A percentile compares a stretch with the other conserved stretches of the same genome.
These are phyloP conservation scores for Philantomba maxwellii DNA, from an alignment of 2,113 vertebrate species.

Conservation along the genomic window DNA sequence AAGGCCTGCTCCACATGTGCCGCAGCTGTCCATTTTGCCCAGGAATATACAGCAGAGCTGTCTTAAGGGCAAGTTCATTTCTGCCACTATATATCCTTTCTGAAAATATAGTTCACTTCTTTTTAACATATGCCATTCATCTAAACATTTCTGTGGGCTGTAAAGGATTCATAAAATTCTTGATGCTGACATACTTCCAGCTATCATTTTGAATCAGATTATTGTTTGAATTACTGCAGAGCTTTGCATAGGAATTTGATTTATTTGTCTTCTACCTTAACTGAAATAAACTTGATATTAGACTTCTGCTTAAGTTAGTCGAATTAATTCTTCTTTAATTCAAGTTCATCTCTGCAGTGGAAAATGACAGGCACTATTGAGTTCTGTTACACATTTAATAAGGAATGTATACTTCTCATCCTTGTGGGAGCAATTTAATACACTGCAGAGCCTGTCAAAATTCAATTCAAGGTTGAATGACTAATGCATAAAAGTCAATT, in stretches of 20 bases:
- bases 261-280: slow-evolving; percentile 58
- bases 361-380: slow-evolving; percentile 54
- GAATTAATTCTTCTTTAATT: slow-evolving; percentile 61
- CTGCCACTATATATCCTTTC: background rate
- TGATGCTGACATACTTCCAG: slow-evolving; percentile 52
- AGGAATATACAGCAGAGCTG: background rate
- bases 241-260: slow-evolving; percentile 53
- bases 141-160: background rate
- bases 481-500: slow-evolving; percentile 63
- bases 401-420: slow-evolving; percentile 53
- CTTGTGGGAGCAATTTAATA: slow-evolving; percentile 55
- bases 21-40: background rate
- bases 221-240: slow-evolving; percentile 40
- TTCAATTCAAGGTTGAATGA: slow-evolving; percentile 67
- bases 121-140: slow-evolving; percentile 28
- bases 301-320: slow-evolving; percentile 46
- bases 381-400: slow-evolving; percentile 68
- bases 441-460: slow-evolving; percentile 62
- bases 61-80: background rate
- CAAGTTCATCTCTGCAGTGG: slow-evolving; percentile 46
- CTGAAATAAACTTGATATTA: slow-evolving; percentile 68
- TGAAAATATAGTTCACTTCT: slow-evolving; percentile 32
- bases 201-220: slow-evolving; percentile 52
- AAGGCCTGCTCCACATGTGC: background rate
- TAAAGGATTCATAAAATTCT: slow-evolving; percentile 48